Percentiles rank a stretch among this genome's conserved stretches.
Evolutionary conservation across 2,888 invertebrate genomes (phyloP).

Genomic region (Diarsia dahlii): DNA sequence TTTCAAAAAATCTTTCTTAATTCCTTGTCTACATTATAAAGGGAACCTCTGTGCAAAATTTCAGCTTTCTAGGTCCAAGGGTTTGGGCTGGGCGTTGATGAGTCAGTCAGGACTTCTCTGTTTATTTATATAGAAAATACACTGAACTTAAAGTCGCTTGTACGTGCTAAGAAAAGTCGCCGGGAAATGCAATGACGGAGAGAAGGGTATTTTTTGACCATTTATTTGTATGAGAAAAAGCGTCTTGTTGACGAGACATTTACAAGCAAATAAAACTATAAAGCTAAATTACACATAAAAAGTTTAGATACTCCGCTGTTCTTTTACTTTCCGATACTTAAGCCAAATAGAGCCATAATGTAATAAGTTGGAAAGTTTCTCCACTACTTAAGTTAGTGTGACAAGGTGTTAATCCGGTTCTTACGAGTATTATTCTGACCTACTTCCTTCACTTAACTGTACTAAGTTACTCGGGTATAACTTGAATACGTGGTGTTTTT

Average conservation of each 20-base stretch:
- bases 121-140: too few species aligned
- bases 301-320: conserved; percentile 26
- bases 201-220: too few species aligned
- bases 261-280: neutral
- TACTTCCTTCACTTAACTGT: conserved; percentile 57
- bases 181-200: too few species aligned
- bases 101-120: too few species aligned
- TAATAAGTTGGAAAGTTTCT: conserved; percentile 52
- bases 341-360: conserved; percentile 48
- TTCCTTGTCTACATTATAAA: too few species aligned
- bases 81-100: too few species aligned
- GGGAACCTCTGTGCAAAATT: too few species aligned
- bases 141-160: too few species aligned
- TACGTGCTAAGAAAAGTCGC: too few species aligned
- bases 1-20: too few species aligned
- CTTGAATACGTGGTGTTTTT: conserved; percentile 49
- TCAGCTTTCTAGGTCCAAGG: too few species aligned
- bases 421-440: conserved; percentile 61
- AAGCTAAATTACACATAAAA: conserved; percentile 37
- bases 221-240: neutral
- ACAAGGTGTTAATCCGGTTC: conserved; percentile 59
- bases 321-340: conserved; percentile 37
- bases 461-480: conserved; percentile 51
- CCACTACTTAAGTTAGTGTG: conserved; percentile 53
- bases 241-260: neutral